Percentiles rank a stretch among this genome's conserved stretches.
Conservation (phyloP, 2,797 vertebrate genomes). For the Neoniphon sammara region DNA sequence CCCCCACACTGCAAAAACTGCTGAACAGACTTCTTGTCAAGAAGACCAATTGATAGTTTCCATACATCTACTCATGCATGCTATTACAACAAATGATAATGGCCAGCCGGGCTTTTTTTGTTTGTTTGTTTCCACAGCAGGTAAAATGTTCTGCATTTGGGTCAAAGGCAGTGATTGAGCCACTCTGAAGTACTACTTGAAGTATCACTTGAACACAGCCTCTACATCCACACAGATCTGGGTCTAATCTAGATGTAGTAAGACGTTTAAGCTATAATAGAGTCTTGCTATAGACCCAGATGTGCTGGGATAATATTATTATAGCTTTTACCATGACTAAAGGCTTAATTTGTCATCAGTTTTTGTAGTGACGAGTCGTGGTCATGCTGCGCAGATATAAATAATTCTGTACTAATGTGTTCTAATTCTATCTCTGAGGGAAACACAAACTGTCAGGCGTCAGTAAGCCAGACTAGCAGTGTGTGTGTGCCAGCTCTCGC, state of each 20-base stretch:
- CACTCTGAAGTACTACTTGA: slow-evolving; percentile 38
- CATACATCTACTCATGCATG: slow-evolving; percentile 31
- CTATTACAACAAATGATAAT: slow-evolving; percentile 42
- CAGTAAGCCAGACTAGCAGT: slow-evolving; percentile 38
- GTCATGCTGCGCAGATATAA: slow-evolving; percentile 60
- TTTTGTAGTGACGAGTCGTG: slow-evolving; percentile 36
- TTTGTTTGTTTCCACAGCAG: slow-evolving; percentile 36
- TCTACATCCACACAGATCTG: slow-evolving; percentile 1
- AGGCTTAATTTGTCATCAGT: slow-evolving; percentile 52
- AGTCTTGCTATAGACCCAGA: slow-evolving; percentile 41
- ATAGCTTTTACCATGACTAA: slow-evolving; percentile 55
- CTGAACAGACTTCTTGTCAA: slow-evolving; percentile 44
- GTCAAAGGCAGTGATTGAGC: slow-evolving; percentile 46
- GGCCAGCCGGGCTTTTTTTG: slow-evolving; percentile 12
- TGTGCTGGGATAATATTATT: slow-evolving; percentile 35
- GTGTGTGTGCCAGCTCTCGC: slow-evolving; percentile 23
- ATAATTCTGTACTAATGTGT: slow-evolving; percentile 68
- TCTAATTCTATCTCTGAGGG: slow-evolving; percentile 72
- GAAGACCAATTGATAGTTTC: slow-evolving; percentile 55
- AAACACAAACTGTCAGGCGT: slow-evolving; percentile 65
- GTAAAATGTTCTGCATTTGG: slow-evolving; percentile 29
- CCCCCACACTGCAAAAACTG: slow-evolving; percentile 37
- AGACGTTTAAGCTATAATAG: slow-evolving; percentile 25
- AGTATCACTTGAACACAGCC: background rate
- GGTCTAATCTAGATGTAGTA: slow-evolving; percentile 18